Base-by-base conservation (phyloP, 37 sponge, comb jelly and placozoan genomes). In the Petrosia ficiformis region DNA sequence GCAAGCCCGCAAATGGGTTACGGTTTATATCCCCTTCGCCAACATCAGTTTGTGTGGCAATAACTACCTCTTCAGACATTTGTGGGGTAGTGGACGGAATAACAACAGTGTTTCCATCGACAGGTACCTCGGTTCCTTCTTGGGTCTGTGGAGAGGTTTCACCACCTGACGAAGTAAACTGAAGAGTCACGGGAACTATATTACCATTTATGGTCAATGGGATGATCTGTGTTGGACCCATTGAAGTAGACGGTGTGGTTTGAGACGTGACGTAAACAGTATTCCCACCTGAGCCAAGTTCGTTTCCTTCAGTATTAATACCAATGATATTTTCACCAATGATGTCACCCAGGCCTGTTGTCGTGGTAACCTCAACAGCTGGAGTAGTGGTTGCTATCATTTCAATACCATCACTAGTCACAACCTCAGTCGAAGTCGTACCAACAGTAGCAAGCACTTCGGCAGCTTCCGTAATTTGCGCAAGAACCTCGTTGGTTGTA, bases 51-150 rank as follows among this genome's bases (percentile, higher is more conserved):
- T 70, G 76, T 42, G 65, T 65, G n/a, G 75, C 76, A 4, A 83
- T 69, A 5, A 61, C 63, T 32, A 83, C 83, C 42, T 83, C 83
- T 60, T 83, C 83, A 19, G 83, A 83, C 0, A 83, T 57, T n/a
- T 75, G 71, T 1, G 83, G 83, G 21, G 71, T 72, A 56, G 39
- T 75, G 26, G 74, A 75, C 1, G 83, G 75, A 19, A 83, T 42
- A 44, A 83, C 67, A 2, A 83, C 74, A 1, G 83, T 83, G 25
- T 26, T 34, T 28, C 36, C 44, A 1, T 38, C 65, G 3, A 11
- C 28, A 5, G 63, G 5, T 24, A 11, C 28, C 6, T 26, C 63
- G 6, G 63, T n/a, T 61, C 63, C 63, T 6, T 61, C 63, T 22
- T 61, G 28, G 25, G 5, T 29, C 28, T 61, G 5, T 48, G 10